These are phyloP conservation scores for Genyomyrus donnyi DNA, from an alignment of 2,113 vertebrate species.

Conservation along the genomic window DNA sequence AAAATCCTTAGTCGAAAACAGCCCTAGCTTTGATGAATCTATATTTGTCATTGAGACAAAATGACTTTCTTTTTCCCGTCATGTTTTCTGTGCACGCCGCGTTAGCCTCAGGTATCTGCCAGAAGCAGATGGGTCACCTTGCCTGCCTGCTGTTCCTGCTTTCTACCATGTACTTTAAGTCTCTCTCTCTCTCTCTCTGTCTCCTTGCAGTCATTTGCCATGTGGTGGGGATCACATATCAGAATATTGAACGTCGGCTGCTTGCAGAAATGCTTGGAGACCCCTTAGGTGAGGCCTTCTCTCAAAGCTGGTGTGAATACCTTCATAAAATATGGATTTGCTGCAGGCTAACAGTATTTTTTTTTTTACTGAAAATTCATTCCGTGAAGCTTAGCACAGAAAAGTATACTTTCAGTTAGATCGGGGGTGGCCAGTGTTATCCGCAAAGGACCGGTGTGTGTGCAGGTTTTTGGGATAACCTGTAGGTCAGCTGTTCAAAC, in stretches of 20 bases:
- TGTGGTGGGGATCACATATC: conserved; percentile 87
- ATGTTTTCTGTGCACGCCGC: too few species aligned
- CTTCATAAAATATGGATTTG: background rate
- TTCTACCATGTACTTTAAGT: background rate
- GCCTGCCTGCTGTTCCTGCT: background rate
- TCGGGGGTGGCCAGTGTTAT: background rate
- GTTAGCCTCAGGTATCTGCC: too few species aligned
- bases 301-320: background rate
- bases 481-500: background rate
- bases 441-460: background rate
- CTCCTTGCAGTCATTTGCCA: conserved; percentile 77
- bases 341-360: background rate
- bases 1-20: too few species aligned
- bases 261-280: conserved; percentile 86
- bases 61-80: too few species aligned
- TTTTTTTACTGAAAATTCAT: background rate
- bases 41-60: too few species aligned
- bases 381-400: background rate
- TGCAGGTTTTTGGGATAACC: background rate
- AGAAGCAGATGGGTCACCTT: background rate
- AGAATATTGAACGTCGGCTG: conserved; percentile 80
- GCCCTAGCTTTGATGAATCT: too few species aligned
- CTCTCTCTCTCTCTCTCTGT: background rate
- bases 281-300: conserved; percentile 63
- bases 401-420: background rate